Percentiles rank a stretch among this genome's conserved stretches.
phyloP scores from a whole-genome alignment of 2,888 invertebrate species.

The Melieria omissa region DNA sequence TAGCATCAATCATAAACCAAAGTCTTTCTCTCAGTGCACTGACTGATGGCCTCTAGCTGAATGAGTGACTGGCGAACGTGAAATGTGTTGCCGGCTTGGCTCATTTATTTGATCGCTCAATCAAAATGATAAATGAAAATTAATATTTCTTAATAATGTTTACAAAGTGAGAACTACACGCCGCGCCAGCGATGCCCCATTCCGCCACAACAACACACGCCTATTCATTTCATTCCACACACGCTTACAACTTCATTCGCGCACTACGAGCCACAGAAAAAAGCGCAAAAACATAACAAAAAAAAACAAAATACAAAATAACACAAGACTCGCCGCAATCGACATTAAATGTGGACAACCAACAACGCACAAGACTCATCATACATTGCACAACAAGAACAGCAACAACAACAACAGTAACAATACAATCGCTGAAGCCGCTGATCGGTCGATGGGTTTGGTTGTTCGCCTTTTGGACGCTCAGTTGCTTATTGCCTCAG shows the following conservation, averaged over 20 bases:
- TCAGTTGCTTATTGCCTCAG: background rate
- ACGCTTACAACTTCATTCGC: background rate
- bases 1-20: too few species aligned
- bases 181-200: conserved; percentile 41
- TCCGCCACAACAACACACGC: background rate
- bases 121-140: conserved; percentile 66
- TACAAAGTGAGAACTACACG: conserved; percentile 65
- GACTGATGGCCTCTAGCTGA: too few species aligned
- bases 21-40: too few species aligned
- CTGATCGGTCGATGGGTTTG: background rate
- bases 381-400: too few species aligned
- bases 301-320: too few species aligned
- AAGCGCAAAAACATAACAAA: too few species aligned
- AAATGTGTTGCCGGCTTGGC: conserved; percentile 14
- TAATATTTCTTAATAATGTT: conserved; percentile 65
- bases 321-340: too few species aligned
- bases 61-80: too few species aligned
- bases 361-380: too few species aligned
- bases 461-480: background rate
- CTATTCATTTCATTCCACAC: conserved; percentile 16
- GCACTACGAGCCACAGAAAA: background rate
- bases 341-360: background rate
- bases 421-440: too few species aligned
- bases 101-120: conserved; percentile 64
- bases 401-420: too few species aligned